Evolutionary conservation across 2,113 vertebrate genomes (phyloP), one percentile per base, ranked within the genome.

Genomic region (Glaucomys volans): DNA sequence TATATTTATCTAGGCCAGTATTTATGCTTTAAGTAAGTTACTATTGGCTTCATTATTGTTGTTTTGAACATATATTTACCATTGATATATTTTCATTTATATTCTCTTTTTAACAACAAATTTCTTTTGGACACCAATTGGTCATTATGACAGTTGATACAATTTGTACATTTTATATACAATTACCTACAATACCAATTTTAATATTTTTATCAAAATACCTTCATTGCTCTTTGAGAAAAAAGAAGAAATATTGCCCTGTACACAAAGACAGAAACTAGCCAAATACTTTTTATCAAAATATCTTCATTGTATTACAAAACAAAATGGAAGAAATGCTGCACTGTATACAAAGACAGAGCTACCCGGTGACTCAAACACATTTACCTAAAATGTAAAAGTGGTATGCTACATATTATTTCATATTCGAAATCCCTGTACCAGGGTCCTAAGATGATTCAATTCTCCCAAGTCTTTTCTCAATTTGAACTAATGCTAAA

Each of bases 201-300:
- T 87, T 57, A 83, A 67, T 87, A 71, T 37, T 59, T 24, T 72
- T 83, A 93, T 37, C 28, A 83, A 96, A 93, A 74, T 62, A 72
- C 57, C 20, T 59, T 88, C n/a, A 79, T 16, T 84, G 64, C 28
- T 79, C 10, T 94, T 22, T 14, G 3, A 57, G 14, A 54, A 62
- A 80, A 74, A 62, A 10, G 87, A 52, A 62, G 13, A 90, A 54
- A 76, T 24, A 3, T 12, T 62, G 47, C 20, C 84, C 37, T 80
- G 47, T 67, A 47, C 44, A 40, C 22, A 44, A 82, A 91, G 18
- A 64, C 8, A 12, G 14, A 54, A 35, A 50, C 40, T 72, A 67
- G 4, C 14, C 47, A 59, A 42, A 50, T 50, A 50, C 50, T 42
- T 57, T 50, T 50, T 50, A 50, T 50, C 13, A 76, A 94, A 87